Conservation (phyloP, 2,797 vertebrate species). For the Platyrinchus mystaceus region DNA sequence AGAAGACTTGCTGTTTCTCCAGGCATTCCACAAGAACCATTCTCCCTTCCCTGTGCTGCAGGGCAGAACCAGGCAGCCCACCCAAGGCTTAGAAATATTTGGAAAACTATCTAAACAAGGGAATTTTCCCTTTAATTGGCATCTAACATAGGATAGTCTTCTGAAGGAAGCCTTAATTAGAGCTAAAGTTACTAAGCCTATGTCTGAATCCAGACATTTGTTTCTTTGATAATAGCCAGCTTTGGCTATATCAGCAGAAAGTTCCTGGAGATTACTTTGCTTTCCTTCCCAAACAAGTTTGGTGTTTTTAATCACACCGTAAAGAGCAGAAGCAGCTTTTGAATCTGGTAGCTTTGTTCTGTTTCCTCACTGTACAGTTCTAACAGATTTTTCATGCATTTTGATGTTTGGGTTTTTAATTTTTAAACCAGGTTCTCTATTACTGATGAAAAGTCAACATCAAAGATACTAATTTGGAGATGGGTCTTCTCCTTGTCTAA, state of each 20-base stretch:
- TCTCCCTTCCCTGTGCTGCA: background rate
- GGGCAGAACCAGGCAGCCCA: background rate
- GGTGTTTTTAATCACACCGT: background rate
- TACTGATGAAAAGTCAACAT: slow-evolving; percentile 64
- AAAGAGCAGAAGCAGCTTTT: background rate
- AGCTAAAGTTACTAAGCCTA: background rate
- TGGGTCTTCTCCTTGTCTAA: slow-evolving; percentile 56
- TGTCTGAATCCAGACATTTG: background rate
- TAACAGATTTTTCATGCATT: slow-evolving; percentile 26
- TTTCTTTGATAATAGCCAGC: background rate
- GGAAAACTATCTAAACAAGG: background rate
- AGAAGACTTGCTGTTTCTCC: background rate
- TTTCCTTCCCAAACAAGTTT: background rate
- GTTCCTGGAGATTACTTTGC: background rate
- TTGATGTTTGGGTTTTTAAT: slow-evolving; percentile 68
- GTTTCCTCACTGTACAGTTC: background rate
- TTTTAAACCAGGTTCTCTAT: slow-evolving; percentile 60
- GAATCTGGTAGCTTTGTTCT: slow-evolving; percentile 15
- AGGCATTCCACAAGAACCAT: background rate
- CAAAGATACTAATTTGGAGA: slow-evolving; percentile 61
- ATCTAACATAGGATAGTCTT: background rate
- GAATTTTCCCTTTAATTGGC: background rate
- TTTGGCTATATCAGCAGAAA: background rate
- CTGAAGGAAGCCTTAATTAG: background rate
- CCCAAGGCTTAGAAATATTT: background rate